A percentile compares a stretch with the other conserved stretches of the same genome.
phyloP scores from a whole-genome alignment of 2,888 invertebrate genomes.

The Pollenia amentaria region DNA sequence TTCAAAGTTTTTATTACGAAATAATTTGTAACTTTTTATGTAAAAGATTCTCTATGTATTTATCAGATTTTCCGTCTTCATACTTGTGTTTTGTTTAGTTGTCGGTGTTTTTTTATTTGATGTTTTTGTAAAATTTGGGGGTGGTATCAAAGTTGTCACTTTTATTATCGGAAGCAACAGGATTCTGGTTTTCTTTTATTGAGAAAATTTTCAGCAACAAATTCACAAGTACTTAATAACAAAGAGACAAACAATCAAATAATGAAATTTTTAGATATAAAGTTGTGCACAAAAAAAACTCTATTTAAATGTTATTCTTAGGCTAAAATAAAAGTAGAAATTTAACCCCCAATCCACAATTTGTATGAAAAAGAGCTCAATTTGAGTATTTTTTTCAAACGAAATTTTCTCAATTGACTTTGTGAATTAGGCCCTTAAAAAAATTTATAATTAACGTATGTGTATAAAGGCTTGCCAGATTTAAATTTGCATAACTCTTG shows the following conservation, averaged over 20 bases:
- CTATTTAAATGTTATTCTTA: too few species aligned
- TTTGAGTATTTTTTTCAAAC: too few species aligned
- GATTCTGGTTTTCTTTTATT: not conserved
- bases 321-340: too few species aligned
- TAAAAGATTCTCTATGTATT: slow-evolving; percentile 24
- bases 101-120: not conserved
- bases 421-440: too few species aligned
- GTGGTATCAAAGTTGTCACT: not conserved
- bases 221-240: not conserved
- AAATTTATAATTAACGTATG: too few species aligned
- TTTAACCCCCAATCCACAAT: too few species aligned
- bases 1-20: slow-evolving; percentile 41
- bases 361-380: too few species aligned
- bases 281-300: not conserved
- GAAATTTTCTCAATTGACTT: too few species aligned
- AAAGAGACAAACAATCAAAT: not conserved
- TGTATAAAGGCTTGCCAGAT: too few species aligned
- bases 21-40: slow-evolving; percentile 49
- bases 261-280: not conserved
- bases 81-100: not conserved
- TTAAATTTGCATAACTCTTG: too few species aligned
- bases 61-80: not conserved
- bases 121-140: not conserved
- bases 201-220: not conserved
- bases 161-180: slow-evolving; percentile 4